Evolutionary conservation across 1,140 invertebrate genomes (phyloP), one percentile per base, ranked within the genome.

Genomic region (Gryllus bimaculatus): DNA sequence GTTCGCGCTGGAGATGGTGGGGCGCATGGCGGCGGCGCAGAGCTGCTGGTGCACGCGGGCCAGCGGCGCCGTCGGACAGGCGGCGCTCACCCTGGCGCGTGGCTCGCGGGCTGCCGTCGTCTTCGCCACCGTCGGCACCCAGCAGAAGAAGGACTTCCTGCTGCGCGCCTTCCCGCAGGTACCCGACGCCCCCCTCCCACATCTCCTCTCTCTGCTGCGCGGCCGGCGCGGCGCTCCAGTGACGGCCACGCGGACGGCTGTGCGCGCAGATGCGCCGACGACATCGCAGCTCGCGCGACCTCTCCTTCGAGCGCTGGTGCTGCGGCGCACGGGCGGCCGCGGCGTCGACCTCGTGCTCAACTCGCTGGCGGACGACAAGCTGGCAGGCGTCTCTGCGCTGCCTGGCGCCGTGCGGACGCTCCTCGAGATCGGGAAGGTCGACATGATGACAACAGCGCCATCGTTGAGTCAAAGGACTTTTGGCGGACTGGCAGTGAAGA

Each of bases 341-440:
- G 94, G 94, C 47, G 93, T 95, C 0, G 91, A 95, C 82, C 86
- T 95, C 26, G 91, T 95, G 2, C 86, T 95, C 0, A 95, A 95
- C 85, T 95, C 93, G 2, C 84, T 95, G 15, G 88, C 93, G 18
- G 93, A 93, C 80, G 93, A 95, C 73, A 94, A 94, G 84, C 86
- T 95, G n/a, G 0, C 90, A 90, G 75, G 84, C 84, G 8, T 85
- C 84, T n/a, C 83, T 73, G 66, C 75, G 79, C 80, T 48, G 90
- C 79, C 83, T 92, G n/a, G 89, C 87, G 15, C 84, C 86, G 78
- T 88, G 91, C 84, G 91, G 91, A 49, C 85, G 90, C 54, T 92
- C 84, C 82, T 92, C 49, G 90, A 92, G 84, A 91, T 92, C 82
- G 91, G 91, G 78, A 92, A 91, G 84, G 89, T 88, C 83, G 91